Percentiles rank a stretch among this genome's conserved stretches.
phyloP scores from a whole-genome alignment of 2,888 invertebrate species.

The Limnephilus marmoratus region DNA sequence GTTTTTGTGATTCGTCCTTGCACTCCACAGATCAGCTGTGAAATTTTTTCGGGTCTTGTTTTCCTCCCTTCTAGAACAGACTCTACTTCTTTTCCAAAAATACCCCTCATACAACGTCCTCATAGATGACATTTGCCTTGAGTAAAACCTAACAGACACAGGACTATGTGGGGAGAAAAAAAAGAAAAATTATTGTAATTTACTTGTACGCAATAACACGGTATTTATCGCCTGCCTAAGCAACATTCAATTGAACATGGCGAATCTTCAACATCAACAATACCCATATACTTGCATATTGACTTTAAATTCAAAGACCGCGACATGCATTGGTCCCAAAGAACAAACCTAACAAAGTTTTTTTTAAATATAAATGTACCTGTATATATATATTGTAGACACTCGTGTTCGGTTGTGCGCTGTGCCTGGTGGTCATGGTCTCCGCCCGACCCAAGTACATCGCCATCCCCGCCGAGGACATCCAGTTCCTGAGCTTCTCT shows the following conservation, averaged over 20 bases:
- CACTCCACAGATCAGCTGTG: neutral
- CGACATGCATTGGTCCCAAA: neutral
- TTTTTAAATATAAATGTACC: too few species aligned
- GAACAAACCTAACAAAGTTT: neutral
- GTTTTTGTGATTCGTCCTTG: neutral
- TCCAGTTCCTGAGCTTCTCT: slow-evolving; percentile 78
- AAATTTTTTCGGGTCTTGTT: neutral
- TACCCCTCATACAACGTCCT: neutral
- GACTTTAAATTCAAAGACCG: neutral
- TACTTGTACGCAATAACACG: neutral
- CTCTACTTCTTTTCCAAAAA: neutral
- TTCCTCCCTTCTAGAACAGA: neutral
- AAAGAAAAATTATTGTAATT: neutral
- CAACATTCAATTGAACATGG: neutral
- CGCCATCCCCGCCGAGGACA: slow-evolving; percentile 80
- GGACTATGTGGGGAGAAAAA: neutral
- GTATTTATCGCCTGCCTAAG: too few species aligned
- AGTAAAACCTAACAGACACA: neutral
- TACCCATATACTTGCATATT: neutral
- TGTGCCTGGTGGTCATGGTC: slow-evolving; percentile 69
- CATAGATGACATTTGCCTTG: neutral
- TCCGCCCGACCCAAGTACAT: slow-evolving; percentile 78
- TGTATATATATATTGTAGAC: slow-evolving; percentile 49
- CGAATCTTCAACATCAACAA: neutral
- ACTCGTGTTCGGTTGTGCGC: slow-evolving; percentile 43